Base-by-base conservation (phyloP, 2,888 invertebrate species). In the Drosophila monieri region DNA sequence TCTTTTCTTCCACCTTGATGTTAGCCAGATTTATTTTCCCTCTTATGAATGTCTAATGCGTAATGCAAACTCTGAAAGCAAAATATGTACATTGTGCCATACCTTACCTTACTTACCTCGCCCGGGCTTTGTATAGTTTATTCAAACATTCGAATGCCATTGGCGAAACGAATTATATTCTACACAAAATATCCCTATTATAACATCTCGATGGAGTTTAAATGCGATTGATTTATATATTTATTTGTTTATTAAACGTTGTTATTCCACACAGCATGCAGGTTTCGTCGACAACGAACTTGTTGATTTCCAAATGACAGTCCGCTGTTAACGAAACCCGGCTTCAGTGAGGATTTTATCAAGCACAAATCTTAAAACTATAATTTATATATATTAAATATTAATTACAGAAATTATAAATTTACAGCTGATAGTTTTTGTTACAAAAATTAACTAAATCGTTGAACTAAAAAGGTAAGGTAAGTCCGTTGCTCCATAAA, bases 251-350 rank as follows among this genome's bases (percentile, higher is more conserved):
- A 15, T 23, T 1, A 9, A 39, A 39, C 12, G 67, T 80, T 90
- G 66, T 77, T 59, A 77, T 71, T 78, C 94, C 94, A 93, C 94
- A 95, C 94, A 95, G 95, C 94, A 95, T 96, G 96, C 96, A 97
- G 96, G 96, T 97, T 97, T 97, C 96, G 96, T 96, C 96, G 96
- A 97, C 96, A 97, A 97, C 97, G 97, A 97, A 96, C 96, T 96
- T 72, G 85, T 74, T 92, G 6, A 9, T 56, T 44, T 23, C 23
- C 62, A 90, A 88, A 80, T 92, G 92, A 94, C 95, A 96, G 96
- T 94, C 95, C 93, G 95, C 94, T 94, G 94, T 94, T 94, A 95
- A 92, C 95, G 96, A 96, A 96, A 96, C 96, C 96, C 95, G 96
- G 94, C 94, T 94, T 94, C 94, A 94, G 94, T 94, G 94, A 93